Evolutionary conservation across 1,140 invertebrate genomes (phyloP).

Genomic region (Melipona quadrifasciata): DNA sequence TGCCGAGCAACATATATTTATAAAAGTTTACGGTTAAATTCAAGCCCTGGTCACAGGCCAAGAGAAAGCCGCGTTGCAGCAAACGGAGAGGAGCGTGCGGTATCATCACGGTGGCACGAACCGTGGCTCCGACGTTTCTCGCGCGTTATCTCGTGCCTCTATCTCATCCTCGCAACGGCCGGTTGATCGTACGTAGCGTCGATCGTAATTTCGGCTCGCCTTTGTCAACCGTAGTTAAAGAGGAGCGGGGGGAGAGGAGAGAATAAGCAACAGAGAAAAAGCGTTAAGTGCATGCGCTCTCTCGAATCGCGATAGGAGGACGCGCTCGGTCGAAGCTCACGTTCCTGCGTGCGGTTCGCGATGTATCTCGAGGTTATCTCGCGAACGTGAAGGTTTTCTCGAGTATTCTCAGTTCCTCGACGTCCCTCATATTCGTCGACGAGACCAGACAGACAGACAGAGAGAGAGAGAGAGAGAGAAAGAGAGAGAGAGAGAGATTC

Average conservation of each 20-base stretch:
- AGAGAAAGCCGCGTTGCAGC: too few relatives aligned
- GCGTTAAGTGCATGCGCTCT: constrained; percentile 29
- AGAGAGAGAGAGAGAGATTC: background rate
- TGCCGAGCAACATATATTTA: too few relatives aligned
- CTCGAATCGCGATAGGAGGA: background rate
- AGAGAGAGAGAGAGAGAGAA: too few relatives aligned
- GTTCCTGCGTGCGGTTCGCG: constrained; percentile 8
- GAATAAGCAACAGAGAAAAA: background rate
- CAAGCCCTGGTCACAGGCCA: too few relatives aligned
- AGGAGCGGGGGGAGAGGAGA: background rate
- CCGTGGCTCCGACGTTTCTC: background rate
- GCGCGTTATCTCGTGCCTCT: constrained; percentile 10
- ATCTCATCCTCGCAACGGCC: constrained; percentile 29
- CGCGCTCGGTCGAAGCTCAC: too few relatives aligned
- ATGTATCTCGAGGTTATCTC: constrained; percentile 15
- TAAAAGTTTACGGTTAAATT: too few relatives aligned
- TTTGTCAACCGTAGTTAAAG: constrained; percentile 16
- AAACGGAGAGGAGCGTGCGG: background rate
- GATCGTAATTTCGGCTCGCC: constrained; percentile 42
- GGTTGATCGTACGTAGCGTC: constrained; percentile 34
- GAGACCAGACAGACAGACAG: background rate
- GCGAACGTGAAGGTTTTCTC: background rate
- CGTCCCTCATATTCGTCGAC: background rate
- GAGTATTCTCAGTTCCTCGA: background rate
- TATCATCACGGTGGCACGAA: background rate